Evolutionary conservation across 2,113 vertebrate species (phyloP).

Genomic region (Rattus norvegicus): GRCr8 NC_086022.1:54095001-54095500

Average conservation of each 20-base stretch:
- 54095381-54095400: slow-evolving; percentile 20
- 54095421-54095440: slow-evolving; percentile 12
- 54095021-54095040: slow-evolving; percentile 50
- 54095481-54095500: slow-evolving; percentile 34
- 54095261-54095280: slow-evolving; percentile 24
- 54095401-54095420: slow-evolving; percentile 41
- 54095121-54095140: background rate
- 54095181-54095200: slow-evolving; percentile 54
- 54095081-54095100: slow-evolving; percentile 50
- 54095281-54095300: slow-evolving; percentile 48
- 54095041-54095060: slow-evolving; percentile 46
- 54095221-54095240: slow-evolving; percentile 1
- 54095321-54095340: background rate
- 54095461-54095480: background rate
- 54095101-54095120: background rate
- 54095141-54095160: background rate
- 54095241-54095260: slow-evolving; percentile 11
- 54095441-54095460: background rate
- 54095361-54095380: slow-evolving; percentile 24
- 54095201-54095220: slow-evolving; percentile 22
- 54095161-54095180: slow-evolving; percentile 2
- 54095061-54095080: slow-evolving; percentile 62
- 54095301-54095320: slow-evolving; percentile 47
- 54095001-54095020: slow-evolving; percentile 31
- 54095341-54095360: slow-evolving; percentile 3